Conservation (phyloP, 2,113 vertebrate genomes). For the Macrotis lagotis region DNA sequence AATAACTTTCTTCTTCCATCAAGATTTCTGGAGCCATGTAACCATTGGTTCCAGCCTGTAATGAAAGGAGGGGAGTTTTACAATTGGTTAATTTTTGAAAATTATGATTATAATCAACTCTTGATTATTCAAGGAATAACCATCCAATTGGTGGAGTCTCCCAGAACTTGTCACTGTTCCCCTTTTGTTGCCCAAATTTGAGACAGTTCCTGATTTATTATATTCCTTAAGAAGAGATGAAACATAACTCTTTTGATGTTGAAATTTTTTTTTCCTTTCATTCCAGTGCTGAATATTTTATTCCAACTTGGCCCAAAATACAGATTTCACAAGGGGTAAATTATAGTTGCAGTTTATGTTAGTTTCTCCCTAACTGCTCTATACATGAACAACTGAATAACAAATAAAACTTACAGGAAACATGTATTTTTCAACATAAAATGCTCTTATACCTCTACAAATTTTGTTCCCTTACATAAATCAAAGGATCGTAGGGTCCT, state of each 20-base stretch:
- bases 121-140: neutral
- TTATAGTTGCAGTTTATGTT: no score
- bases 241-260: no score
- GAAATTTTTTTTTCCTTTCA: no score
- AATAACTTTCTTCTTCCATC: constrained; percentile 88
- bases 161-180: neutral
- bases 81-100: neutral
- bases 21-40: constrained; percentile 95
- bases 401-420: no score
- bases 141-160: neutral
- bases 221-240: no score
- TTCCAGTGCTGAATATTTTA: no score
- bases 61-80: constrained; percentile 33
- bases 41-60: constrained; percentile 91
- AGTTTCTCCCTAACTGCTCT: no score
- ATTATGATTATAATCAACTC: constrained; percentile 6
- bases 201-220: neutral
- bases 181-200: neutral
- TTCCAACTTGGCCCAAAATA: no score
- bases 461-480: neutral
- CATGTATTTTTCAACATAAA: no score
- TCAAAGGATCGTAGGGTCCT: neutral
- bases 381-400: no score
- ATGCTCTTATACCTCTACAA: no score
- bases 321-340: no score